Evolutionary conservation across 2,113 vertebrate genomes (phyloP).

Genomic region (Thamnaconus septentrionalis): DNA sequence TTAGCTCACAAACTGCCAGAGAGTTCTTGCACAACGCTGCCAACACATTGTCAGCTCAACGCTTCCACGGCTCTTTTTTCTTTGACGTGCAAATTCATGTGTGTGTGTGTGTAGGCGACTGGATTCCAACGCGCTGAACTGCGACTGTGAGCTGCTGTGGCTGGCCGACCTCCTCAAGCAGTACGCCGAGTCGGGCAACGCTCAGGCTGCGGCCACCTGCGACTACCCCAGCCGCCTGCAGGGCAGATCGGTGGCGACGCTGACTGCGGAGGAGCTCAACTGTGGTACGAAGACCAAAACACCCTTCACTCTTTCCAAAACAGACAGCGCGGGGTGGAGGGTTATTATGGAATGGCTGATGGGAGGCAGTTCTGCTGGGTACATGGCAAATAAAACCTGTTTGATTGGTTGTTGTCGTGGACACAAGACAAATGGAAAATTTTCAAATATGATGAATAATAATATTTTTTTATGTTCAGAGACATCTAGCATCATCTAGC

Average conservation of each 20-base stretch:
- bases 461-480: too few species aligned
- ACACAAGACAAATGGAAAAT: too few species aligned
- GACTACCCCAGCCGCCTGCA: constrained; percentile 90
- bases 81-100: background rate
- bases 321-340: background rate
- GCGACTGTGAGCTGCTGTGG: constrained; percentile 97
- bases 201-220: constrained; percentile 94
- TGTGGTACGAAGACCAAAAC: constrained; percentile 81
- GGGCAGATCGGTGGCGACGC: constrained; percentile 91
- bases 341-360: too few species aligned
- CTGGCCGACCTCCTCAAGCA: constrained; percentile 90
- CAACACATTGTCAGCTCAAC: background rate
- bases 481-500: too few species aligned
- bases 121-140: constrained; percentile 93
- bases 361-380: too few species aligned
- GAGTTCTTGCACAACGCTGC: constrained; percentile 9
- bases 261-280: constrained; percentile 92
- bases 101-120: constrained; percentile 79
- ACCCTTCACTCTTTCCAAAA: background rate
- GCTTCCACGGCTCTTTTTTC: background rate
- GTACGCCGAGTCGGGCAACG: constrained; percentile 89
- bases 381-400: too few species aligned
- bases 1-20: constrained; percentile 20
- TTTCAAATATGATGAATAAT: too few species aligned
- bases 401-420: too few species aligned